A percentile compares a stretch with the other conserved stretches of the same genome.
These are phyloP conservation scores for Listronotus oregonensis DNA, from an alignment of 1,140 invertebrate species.

Conservation along the genomic window DNA sequence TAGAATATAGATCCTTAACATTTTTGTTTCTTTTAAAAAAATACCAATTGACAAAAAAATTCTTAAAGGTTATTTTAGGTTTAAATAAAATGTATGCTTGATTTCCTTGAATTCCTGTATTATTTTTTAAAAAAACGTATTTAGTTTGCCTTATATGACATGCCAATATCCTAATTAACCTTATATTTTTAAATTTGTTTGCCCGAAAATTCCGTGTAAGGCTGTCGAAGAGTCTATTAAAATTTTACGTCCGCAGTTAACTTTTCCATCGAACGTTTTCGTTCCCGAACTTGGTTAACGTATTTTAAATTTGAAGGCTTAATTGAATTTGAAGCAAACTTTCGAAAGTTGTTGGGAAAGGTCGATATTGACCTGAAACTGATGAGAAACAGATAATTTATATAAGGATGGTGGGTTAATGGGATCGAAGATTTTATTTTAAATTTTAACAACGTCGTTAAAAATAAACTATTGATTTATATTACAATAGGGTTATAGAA, in stretches of 20 bases:
- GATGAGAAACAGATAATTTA: slow-evolving; percentile 2
- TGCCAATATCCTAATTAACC: neutral
- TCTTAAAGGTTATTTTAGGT: too few species aligned
- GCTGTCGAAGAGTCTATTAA: slow-evolving; percentile 1
- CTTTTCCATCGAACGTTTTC: slow-evolving; percentile 6
- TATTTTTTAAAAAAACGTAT: too few species aligned
- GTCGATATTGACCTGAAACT: slow-evolving; percentile 2
- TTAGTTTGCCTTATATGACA: neutral
- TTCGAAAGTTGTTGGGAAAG: slow-evolving; percentile 6
- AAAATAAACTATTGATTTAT: too few species aligned
- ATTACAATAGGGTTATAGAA: too few species aligned
- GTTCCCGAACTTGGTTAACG: neutral
- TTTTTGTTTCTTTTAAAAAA: too few species aligned
- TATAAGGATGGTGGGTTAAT: too few species aligned
- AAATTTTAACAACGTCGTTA: too few species aligned
- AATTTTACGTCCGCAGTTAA: slow-evolving; percentile 2
- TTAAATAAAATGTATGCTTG: too few species aligned
- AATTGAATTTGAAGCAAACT: slow-evolving; percentile 10
- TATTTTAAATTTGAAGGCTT: slow-evolving; percentile 15
- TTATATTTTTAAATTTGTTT: slow-evolving; percentile 1
- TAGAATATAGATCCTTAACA: too few species aligned
- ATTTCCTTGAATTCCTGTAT: too few species aligned
- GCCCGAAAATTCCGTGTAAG: neutral
- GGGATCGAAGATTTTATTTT: too few species aligned
- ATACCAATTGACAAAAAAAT: too few species aligned